Evolutionary conservation across 2,888 invertebrate genomes (phyloP).

Genomic region (Mesochorus sp.): DNA sequence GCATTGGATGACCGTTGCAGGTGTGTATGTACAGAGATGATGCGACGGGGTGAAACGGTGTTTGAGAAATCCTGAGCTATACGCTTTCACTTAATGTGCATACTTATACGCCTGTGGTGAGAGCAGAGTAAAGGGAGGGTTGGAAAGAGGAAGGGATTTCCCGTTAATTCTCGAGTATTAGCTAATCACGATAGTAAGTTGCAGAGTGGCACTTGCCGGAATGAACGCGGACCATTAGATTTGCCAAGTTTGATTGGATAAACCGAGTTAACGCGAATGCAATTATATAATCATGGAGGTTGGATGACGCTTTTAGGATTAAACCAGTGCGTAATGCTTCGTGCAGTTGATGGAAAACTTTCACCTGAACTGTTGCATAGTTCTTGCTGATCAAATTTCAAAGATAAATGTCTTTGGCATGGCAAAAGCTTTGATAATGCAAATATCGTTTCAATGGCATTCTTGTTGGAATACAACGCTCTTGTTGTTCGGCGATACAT

Average conservation of each 20-base stretch:
- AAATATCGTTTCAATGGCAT: too few species aligned
- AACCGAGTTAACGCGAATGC: conserved; percentile 6
- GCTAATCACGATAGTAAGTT: conserved; percentile 26
- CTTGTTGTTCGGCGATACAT: neutral
- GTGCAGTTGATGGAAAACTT: too few species aligned
- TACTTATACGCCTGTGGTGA: conserved; percentile 17
- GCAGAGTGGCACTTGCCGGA: conserved; percentile 8
- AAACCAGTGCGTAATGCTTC: too few species aligned
- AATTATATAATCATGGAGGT: neutral
- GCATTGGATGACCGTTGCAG: conserved; percentile 53
- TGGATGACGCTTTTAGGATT: neutral
- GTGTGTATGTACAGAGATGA: conserved; percentile 42
- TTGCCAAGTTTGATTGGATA: conserved; percentile 28
- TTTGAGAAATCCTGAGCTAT: conserved; percentile 5
- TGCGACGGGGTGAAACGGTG: neutral
- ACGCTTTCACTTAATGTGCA: conserved; percentile 1
- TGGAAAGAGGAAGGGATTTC: neutral
- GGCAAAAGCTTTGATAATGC: too few species aligned
- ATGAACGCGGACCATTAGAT: conserved; percentile 30
- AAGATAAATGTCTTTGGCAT: too few species aligned
- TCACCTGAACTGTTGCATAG: too few species aligned
- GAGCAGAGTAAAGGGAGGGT: too few species aligned
- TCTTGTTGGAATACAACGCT: conserved; percentile 11
- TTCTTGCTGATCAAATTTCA: neutral
- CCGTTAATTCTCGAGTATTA: conserved; percentile 21